Evolutionary conservation across 2,797 vertebrate species (phyloP).

Genomic region (Malurus splendens): DNA sequence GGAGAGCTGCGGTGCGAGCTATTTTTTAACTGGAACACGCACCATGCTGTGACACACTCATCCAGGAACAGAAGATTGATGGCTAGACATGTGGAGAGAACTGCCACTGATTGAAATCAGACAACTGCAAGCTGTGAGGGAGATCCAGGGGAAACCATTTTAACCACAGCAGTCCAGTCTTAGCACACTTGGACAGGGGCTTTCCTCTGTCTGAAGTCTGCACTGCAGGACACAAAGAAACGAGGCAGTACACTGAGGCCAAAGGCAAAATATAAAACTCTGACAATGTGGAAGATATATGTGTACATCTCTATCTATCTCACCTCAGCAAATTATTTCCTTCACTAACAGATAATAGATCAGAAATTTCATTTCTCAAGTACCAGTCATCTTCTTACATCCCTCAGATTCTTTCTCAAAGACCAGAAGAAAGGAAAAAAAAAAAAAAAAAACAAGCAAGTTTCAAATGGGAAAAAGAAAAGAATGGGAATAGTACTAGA

Average conservation of each 20-base stretch:
- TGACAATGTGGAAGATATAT: not conserved
- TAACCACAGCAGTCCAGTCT: constrained; percentile 68
- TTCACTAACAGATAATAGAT: constrained; percentile 34
- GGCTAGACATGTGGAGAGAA: constrained; percentile 76
- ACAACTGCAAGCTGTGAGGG: constrained; percentile 76
- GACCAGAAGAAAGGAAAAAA: not conserved
- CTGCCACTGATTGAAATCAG: constrained; percentile 82
- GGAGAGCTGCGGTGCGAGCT: constrained; percentile 54
- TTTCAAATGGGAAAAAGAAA: not conserved
- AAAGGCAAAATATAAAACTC: constrained; percentile 5
- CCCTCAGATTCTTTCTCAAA: not conserved
- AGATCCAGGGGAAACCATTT: constrained; percentile 71
- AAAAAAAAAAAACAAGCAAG: not conserved
- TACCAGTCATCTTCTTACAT: not conserved
- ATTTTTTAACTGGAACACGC: constrained; percentile 77
- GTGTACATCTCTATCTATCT: constrained; percentile 11
- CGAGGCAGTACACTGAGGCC: not conserved
- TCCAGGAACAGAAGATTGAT: constrained; percentile 78
- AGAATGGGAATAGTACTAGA: not conserved
- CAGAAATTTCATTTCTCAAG: not conserved
- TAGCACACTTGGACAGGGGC: constrained; percentile 50
- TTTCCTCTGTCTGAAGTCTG: constrained; percentile 59
- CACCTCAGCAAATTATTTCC: constrained; percentile 40
- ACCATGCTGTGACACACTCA: constrained; percentile 73
- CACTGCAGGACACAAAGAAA: constrained; percentile 30